phyloP scores from a whole-genome alignment of 2,113 vertebrate genomes.

The Tachycineta bicolor region DNA sequence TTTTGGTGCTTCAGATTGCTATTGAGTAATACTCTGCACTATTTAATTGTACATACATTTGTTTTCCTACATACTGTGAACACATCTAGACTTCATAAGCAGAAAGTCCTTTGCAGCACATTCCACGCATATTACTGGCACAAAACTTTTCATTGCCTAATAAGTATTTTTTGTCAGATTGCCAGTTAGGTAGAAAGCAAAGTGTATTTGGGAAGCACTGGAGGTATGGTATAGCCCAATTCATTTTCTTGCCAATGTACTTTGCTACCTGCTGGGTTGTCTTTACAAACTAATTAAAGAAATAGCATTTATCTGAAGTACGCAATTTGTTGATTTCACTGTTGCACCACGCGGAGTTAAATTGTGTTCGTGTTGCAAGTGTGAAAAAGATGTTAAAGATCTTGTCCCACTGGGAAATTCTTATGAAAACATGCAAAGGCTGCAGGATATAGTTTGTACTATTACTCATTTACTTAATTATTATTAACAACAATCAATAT shows the following conservation, averaged over 20 bases:
- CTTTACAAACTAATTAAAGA: conserved; percentile 12
- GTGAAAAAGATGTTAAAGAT: background rate
- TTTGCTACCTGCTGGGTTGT: background rate
- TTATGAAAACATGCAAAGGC: background rate
- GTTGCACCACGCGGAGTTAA: background rate
- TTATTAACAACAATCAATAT: background rate
- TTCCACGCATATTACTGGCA: conserved; percentile 19
- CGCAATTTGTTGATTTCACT: background rate
- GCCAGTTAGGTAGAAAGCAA: background rate
- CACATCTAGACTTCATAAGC: conserved; percentile 19
- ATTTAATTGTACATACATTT: conserved; percentile 11
- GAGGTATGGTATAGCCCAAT: background rate
- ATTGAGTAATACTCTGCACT: conserved; percentile 21
- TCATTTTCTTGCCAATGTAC: background rate
- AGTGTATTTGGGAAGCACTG: background rate
- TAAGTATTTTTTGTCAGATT: conserved; percentile 34
- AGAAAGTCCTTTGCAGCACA: conserved; percentile 34
- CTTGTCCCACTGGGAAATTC: background rate
- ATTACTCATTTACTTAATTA: background rate
- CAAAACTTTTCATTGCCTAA: conserved; percentile 29
- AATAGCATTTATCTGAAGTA: background rate
- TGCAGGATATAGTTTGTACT: background rate
- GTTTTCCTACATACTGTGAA: conserved; percentile 28
- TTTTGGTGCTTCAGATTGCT: conserved; percentile 15
- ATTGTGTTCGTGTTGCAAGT: background rate